Evolutionary conservation across 2,797 vertebrate genomes (phyloP), one percentile per base, ranked within the genome.

Genomic region (Anguilla megastoma): DNA sequence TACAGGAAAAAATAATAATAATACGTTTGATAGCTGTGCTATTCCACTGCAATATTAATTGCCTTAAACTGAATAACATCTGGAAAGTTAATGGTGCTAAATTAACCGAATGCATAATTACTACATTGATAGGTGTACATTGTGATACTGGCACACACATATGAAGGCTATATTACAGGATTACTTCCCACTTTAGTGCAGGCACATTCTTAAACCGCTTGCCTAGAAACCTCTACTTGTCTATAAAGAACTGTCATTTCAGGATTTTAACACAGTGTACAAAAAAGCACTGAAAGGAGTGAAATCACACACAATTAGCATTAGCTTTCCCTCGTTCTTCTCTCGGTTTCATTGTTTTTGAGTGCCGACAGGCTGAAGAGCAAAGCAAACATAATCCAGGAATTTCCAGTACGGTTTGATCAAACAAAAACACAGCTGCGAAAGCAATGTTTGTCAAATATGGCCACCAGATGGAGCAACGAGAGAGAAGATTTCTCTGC

Each of bases 351-450:
- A 8, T n/a, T 48, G 21, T 50, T 82, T 82, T 50, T 82, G 79
- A 82, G 45, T 10, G 41, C 45, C 50, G 79, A 82, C 79, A 82
- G 79, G 41, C 79, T 82, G 79, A 24, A 82, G 79, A 50, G 41
- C 24, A 50, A 50, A 82, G 50, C 79, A 48, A 82, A 82, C 41
- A n/a, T n/a, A 82, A 82, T 82, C 79, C 24, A n/a, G 79, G 41
- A 50, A 27, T 2, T 1, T 3, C 41, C 79, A 6, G 45, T 50
- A 50, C 21, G 24, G 79, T 50, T n/a, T 48, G 45, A 82, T 50
- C 79, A 24, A 82, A 82, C 1, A n/a, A 50, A 82, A 82, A 50
- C 79, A 82, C 79, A 48, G 79, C 79, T 82, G 79, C 24, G 2
- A 50, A 14, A 24, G 79, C 16, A 82, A 50, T 50, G 21, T 76